Conservation (phyloP, 2,113 vertebrate genomes). For the Nibea albiflora region DNA sequence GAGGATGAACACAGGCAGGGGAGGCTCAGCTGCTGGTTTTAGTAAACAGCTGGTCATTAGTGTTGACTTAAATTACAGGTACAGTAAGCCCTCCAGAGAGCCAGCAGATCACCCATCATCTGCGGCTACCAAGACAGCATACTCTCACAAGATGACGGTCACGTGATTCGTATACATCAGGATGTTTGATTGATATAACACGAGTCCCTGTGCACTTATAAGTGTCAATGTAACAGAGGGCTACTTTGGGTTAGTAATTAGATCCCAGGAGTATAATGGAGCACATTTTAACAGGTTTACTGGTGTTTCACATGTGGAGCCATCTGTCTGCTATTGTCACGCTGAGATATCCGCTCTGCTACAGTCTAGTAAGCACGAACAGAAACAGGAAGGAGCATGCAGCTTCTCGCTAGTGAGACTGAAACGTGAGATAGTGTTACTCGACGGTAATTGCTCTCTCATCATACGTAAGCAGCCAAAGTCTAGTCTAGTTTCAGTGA, state of each 20-base stretch:
- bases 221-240: background rate
- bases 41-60: constrained; percentile 70
- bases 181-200: background rate
- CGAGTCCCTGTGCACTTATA: background rate
- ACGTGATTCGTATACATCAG: background rate
- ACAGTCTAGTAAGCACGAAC: background rate
- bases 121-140: constrained; percentile 51
- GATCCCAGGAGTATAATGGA: constrained; percentile 22
- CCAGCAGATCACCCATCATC: constrained; percentile 24
- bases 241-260: constrained; percentile 27
- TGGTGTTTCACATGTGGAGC: constrained; percentile 38
- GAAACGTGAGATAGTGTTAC: background rate
- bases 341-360: background rate
- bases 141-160: constrained; percentile 4
- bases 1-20: constrained; percentile 29
- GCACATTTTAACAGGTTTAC: constrained; percentile 5
- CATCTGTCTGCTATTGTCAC: constrained; percentile 14
- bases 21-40: constrained; percentile 57
- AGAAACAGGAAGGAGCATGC: background rate
- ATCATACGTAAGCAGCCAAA: background rate
- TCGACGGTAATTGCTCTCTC: background rate
- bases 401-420: background rate
- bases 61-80: constrained; percentile 52
- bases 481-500: background rate
- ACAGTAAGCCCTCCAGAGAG: constrained; percentile 26